A percentile compares a stretch with the other conserved stretches of the same genome.
phyloP scores from a whole-genome alignment of 2,113 vertebrate species.

The Gavialis gangeticus region DNA sequence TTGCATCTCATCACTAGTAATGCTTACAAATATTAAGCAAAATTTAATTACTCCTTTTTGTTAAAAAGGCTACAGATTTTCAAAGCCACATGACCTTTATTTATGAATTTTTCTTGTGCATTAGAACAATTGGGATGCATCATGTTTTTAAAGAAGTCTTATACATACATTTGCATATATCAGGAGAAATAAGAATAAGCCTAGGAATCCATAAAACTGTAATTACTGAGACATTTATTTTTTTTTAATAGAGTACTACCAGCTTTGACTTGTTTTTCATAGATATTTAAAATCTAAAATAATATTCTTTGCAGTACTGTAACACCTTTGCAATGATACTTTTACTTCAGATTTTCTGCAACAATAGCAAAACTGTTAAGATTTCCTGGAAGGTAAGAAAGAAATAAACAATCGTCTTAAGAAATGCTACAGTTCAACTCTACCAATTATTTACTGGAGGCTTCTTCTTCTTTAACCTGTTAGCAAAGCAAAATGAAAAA shows the following conservation, averaged over 20 bases:
- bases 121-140: not conserved
- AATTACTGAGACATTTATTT: not conserved
- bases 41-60: not conserved
- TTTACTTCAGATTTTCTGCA: not conserved
- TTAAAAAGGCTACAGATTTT: not conserved
- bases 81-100: not conserved
- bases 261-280: not conserved
- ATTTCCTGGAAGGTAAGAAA: not conserved
- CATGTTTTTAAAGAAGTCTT: not conserved
- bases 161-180: accelerated
- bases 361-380: not conserved
- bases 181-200: not conserved
- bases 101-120: not conserved
- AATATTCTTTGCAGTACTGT: not conserved
- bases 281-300: not conserved
- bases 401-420: not conserved
- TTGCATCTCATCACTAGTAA: not conserved
- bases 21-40: not conserved
- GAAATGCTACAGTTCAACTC: not conserved
- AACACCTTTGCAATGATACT: not conserved
- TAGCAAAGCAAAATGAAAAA: not conserved
- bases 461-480: not conserved
- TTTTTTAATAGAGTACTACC: not conserved
- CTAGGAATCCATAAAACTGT: not conserved
- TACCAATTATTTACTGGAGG: not conserved